Evolutionary conservation across 2,888 invertebrate species (phyloP).

Genomic region (Agrochola lychnidis): DNA sequence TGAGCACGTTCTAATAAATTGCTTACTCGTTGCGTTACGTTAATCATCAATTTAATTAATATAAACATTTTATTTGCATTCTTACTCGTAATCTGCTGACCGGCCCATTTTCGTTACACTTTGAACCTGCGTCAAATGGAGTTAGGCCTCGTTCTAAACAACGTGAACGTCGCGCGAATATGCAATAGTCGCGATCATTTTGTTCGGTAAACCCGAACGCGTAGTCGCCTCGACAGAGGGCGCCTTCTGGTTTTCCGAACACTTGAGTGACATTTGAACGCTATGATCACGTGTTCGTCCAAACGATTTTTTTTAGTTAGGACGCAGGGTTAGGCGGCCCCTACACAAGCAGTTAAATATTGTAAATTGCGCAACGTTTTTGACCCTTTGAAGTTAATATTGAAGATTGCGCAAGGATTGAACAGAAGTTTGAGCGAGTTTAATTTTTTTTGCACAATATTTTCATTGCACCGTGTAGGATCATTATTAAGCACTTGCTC

Average conservation of each 20-base stretch:
- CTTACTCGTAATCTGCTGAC: constrained; percentile 5
- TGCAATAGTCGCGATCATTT: not conserved
- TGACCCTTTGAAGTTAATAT: too few species aligned
- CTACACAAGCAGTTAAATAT: too few species aligned
- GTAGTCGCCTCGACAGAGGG: too few species aligned
- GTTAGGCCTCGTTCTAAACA: not conserved
- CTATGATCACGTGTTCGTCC: too few species aligned
- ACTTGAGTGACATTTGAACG: too few species aligned
- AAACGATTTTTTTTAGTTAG: too few species aligned
- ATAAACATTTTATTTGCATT: not conserved
- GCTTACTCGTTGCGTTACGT: not conserved
- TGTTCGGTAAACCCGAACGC: not conserved
- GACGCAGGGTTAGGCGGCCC: too few species aligned
- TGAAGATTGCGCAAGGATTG: not conserved
- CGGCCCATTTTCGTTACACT: not conserved
- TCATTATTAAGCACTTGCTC: too few species aligned
- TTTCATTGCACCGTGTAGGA: not conserved
- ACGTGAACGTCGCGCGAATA: not conserved
- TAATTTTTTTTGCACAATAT: too few species aligned
- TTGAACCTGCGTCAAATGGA: not conserved
- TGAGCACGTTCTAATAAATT: not conserved
- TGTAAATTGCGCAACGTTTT: too few species aligned
- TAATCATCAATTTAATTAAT: not conserved
- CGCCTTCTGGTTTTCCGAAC: too few species aligned
- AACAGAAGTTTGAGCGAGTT: not conserved